Evolutionary conservation across 2,797 vertebrate genomes (phyloP).

Genomic region (Mormyrops boulengeri): DNA sequence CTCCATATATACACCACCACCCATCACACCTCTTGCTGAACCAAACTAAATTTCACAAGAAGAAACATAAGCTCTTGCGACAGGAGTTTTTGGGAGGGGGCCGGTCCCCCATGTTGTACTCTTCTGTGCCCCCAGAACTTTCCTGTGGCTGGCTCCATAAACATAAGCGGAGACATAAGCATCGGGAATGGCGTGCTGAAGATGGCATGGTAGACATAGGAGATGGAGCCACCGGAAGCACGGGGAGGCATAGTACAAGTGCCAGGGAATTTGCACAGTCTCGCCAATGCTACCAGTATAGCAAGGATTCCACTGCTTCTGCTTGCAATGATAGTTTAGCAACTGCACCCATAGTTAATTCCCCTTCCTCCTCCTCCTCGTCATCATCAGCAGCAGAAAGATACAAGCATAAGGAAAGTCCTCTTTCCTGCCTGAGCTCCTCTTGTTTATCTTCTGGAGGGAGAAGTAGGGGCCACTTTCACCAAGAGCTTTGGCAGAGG

Average conservation of each 20-base stretch:
- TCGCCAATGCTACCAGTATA: conserved; percentile 83
- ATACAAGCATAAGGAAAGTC: conserved; percentile 86
- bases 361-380: conserved; percentile 70
- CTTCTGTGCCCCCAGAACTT: conserved; percentile 88
- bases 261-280: conserved; percentile 66
- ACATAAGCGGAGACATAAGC: conserved; percentile 90
- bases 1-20: conserved; percentile 91
- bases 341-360: conserved; percentile 67
- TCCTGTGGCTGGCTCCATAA: conserved; percentile 98
- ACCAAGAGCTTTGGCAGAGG: conserved; percentile 65
- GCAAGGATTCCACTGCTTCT: conserved; percentile 65
- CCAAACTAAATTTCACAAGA: conserved; percentile 95
- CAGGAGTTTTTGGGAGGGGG: conserved; percentile 78
- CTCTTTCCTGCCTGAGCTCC: conserved; percentile 70
- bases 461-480: conserved; percentile 53
- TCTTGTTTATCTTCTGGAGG: conserved; percentile 63
- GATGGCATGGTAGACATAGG: conserved; percentile 56
- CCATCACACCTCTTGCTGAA: conserved; percentile 85
- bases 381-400: conserved; percentile 73
- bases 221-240: conserved; percentile 41
- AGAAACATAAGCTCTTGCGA: conserved; percentile 91
- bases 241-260: conserved; percentile 45
- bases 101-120: conserved; percentile 79
- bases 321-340: conserved; percentile 56
- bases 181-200: conserved; percentile 79